These are phyloP conservation scores for Rhabdomys pumilio DNA, from an alignment of 2,797 vertebrate species.

Conservation along the genomic window DNA sequence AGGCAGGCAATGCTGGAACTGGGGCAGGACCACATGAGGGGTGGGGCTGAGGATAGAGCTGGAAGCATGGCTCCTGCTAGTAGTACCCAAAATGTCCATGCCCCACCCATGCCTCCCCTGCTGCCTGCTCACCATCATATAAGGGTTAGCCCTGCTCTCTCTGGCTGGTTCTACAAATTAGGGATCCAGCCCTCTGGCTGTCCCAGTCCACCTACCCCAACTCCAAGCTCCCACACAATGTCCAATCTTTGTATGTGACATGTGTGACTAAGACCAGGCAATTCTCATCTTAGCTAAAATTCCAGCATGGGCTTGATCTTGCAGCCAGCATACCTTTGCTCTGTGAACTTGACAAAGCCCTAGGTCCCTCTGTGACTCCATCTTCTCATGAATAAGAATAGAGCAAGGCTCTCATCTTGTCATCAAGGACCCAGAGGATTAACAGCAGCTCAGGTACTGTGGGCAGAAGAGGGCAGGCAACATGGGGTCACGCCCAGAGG, in stretches of 20 bases:
- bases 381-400: not conserved
- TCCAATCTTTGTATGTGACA: accelerated
- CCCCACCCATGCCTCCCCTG: accelerated
- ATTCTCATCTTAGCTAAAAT: not conserved
- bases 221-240: not conserved
- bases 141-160: not conserved
- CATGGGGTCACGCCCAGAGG: accelerated
- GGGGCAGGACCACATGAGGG: not conserved
- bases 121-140: accelerated
- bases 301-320: accelerated
- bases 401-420: accelerated
- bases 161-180: accelerated
- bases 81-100: accelerated
- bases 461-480: no score
- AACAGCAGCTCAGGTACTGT: not conserved
- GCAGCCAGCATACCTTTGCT: accelerated
- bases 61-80: accelerated
- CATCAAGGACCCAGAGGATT: accelerated
- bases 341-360: not conserved
- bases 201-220: accelerated
- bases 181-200: not conserved
- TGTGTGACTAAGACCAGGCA: not conserved
- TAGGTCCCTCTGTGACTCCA: accelerated
- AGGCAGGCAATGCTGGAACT: accelerated
- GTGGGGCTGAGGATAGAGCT: not conserved